Percentiles rank a stretch among this genome's conserved stretches.
phyloP scores from a whole-genome alignment of 2,797 vertebrate species.

The Cossypha dichroa region DNA sequence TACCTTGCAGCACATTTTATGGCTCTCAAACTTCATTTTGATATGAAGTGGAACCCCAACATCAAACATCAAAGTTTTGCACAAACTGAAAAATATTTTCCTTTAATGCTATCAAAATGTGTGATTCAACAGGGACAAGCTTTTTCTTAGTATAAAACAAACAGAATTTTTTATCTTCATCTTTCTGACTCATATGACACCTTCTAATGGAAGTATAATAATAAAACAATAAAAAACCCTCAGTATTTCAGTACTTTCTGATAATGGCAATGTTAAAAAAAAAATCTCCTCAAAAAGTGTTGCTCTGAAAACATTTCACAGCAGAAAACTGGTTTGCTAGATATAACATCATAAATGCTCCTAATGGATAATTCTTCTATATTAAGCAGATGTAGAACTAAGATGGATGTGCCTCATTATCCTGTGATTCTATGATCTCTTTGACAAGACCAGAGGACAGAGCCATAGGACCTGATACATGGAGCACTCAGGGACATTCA shows the following conservation, averaged over 20 bases:
- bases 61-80: neutral
- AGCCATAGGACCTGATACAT: neutral
- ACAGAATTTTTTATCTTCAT: neutral
- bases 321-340: neutral
- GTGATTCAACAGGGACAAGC: neutral
- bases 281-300: neutral
- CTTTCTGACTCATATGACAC: neutral
- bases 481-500: neutral
- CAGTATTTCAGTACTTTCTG: neutral
- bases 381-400: neutral
- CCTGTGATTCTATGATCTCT: neutral
- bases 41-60: neutral
- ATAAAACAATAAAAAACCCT: neutral
- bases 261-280: neutral
- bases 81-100: neutral
- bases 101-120: neutral
- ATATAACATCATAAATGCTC: neutral
- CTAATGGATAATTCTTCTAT: neutral
- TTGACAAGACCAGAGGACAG: neutral
- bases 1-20: neutral
- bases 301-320: neutral
- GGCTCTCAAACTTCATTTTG: neutral
- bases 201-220: neutral
- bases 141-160: neutral
- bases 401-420: neutral